A percentile compares a stretch with the other conserved stretches of the same genome.
These are phyloP conservation scores for Pyralis farinalis DNA, from an alignment of 2,888 invertebrate genomes.

Conservation along the genomic window DNA sequence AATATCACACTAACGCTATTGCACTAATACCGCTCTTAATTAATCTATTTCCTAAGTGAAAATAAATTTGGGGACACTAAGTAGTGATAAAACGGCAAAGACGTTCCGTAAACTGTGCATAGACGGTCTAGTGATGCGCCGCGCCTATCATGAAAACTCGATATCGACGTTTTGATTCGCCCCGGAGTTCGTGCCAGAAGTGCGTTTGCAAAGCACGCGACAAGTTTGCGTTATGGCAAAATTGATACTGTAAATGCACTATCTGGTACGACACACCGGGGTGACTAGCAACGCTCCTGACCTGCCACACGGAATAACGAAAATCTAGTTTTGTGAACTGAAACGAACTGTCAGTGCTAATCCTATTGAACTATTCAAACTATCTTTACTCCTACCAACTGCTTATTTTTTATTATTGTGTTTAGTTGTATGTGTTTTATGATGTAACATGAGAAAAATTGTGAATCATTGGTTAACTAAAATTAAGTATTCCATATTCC, in stretches of 20 bases:
- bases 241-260: slow-evolving; percentile 98
- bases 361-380: slow-evolving; percentile 13
- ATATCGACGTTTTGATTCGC: slow-evolving; percentile 71
- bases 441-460: background rate
- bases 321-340: slow-evolving; percentile 37
- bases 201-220: slow-evolving; percentile 94
- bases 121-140: slow-evolving; percentile 62
- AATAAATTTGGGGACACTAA: slow-evolving; percentile 32
- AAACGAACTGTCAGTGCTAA: slow-evolving; percentile 56
- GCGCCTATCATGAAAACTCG: slow-evolving; percentile 36
- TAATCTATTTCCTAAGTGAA: slow-evolving; percentile 3
- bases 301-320: slow-evolving; percentile 44
- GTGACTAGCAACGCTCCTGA: slow-evolving; percentile 74
- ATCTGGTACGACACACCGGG: slow-evolving; percentile 99
- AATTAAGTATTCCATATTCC: too few relatives aligned
- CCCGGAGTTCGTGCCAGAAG: slow-evolving; percentile 98
- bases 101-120: slow-evolving; percentile 55
- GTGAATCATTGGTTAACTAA: too few relatives aligned
- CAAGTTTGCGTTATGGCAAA: slow-evolving; percentile 74
- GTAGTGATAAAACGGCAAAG: slow-evolving; percentile 51
- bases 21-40: slow-evolving; percentile 17
- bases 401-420: slow-evolving; percentile 17
- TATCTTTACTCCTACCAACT: slow-evolving; percentile 10
- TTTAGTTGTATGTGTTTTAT: slow-evolving; percentile 13
- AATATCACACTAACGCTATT: slow-evolving; percentile 24